Conservation (phyloP, 2,797 vertebrate species). For the Anolis apletophallus region DNA sequence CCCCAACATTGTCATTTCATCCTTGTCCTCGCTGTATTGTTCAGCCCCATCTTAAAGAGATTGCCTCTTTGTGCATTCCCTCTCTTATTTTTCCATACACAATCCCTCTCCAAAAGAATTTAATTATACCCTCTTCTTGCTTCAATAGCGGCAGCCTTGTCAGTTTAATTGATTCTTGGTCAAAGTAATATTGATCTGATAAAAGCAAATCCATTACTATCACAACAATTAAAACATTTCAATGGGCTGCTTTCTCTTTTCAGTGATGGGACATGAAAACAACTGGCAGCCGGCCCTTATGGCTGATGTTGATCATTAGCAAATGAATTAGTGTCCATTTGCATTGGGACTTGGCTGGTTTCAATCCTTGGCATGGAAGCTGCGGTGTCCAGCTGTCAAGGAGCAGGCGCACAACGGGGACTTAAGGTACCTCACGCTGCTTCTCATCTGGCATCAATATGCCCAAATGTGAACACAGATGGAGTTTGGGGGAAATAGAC, state of each 20-base stretch:
- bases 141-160: slow-evolving; percentile 72
- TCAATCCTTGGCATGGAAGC: slow-evolving; percentile 56
- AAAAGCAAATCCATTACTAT: slow-evolving; percentile 82
- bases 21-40: slow-evolving; percentile 35
- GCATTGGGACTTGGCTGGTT: slow-evolving; percentile 60
- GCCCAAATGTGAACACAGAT: no score
- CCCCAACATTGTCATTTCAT: slow-evolving; percentile 38
- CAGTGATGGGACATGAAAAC: slow-evolving; percentile 67
- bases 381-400: slow-evolving; percentile 51
- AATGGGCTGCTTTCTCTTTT: slow-evolving; percentile 72
- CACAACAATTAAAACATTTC: slow-evolving; percentile 81
- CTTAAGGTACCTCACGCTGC: no score
- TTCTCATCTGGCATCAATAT: no score
- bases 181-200: slow-evolving; percentile 82
- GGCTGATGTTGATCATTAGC: slow-evolving; percentile 74
- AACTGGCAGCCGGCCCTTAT: slow-evolving; percentile 60
- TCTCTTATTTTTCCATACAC: slow-evolving; percentile 51
- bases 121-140: slow-evolving; percentile 77
- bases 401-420: slow-evolving; percentile 36
- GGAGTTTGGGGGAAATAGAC: no score
- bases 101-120: slow-evolving; percentile 69
- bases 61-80: slow-evolving; percentile 21
- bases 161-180: slow-evolving; percentile 81
- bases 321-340: slow-evolving; percentile 75
- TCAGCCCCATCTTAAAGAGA: slow-evolving; percentile 30